These are phyloP conservation scores for Plumapathes pennacea DNA, from an alignment of 92 coral and sea anemone genomes.

Conservation along the genomic window DNA sequence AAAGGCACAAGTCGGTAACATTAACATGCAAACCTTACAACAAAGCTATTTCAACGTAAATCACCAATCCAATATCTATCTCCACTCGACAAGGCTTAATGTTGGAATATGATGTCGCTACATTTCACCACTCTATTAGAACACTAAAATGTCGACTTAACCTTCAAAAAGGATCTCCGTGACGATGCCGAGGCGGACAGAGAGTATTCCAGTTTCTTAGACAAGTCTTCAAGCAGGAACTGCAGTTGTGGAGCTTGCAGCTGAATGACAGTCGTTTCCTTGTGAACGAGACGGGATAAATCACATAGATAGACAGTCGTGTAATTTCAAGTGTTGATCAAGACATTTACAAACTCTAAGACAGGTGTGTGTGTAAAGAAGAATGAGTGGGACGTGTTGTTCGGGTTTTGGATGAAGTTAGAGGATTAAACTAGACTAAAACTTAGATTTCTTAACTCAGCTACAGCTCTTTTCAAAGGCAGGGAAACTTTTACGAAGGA, in stretches of 20 bases:
- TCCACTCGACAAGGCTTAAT: no score
- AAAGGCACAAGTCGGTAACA: neutral
- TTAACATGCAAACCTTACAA: neutral
- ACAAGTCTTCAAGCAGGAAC: constrained; percentile 82
- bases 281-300: neutral
- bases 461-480: no score
- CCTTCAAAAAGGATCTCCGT: constrained; percentile 78
- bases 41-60: no score
- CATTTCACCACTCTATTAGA: no score
- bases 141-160: no score
- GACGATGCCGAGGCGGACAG: constrained; percentile 85
- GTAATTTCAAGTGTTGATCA: no score
- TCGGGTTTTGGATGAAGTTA: neutral
- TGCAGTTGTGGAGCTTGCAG: constrained; percentile 89
- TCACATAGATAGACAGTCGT: neutral
- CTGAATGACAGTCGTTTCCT: constrained; percentile 84
- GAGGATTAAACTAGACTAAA: no score
- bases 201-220: constrained; percentile 80
- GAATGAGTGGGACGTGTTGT: neutral
- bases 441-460: no score
- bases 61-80: no score
- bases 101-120: no score
- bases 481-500: no score
- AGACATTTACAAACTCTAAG: neutral
- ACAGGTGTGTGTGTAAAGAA: neutral